phyloP scores from a whole-genome alignment of 2,888 invertebrate genomes.

The Bibio marci region DNA sequence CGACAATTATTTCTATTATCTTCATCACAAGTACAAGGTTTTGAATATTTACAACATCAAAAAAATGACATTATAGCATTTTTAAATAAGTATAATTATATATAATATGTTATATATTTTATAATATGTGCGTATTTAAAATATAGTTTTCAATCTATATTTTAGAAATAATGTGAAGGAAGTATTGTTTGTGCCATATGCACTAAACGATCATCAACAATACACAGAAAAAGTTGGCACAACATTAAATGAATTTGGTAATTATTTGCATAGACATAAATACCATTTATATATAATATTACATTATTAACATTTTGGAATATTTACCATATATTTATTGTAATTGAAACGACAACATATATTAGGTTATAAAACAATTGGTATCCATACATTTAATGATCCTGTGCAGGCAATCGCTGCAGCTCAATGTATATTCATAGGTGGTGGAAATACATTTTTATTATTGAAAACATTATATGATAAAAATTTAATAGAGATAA shows the following conservation, averaged over 20 bases:
- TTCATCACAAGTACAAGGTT: conserved; percentile 51
- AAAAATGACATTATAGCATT: conserved; percentile 42
- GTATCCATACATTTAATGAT: conserved; percentile 43
- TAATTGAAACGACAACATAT: not conserved
- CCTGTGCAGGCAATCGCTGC: conserved; percentile 36
- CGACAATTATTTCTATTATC: conserved; percentile 46
- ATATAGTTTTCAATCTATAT: conserved; percentile 10
- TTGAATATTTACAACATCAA: conserved; percentile 46
- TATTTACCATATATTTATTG: not conserved
- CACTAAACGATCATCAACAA: conserved; percentile 43
- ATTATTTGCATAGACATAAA: no score
- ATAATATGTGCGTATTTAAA: not conserved
- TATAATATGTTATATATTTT: not conserved
- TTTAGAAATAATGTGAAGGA: conserved; percentile 44
- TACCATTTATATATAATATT: no score
- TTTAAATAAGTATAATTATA: conserved; percentile 35
- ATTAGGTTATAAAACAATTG: conserved; percentile 38
- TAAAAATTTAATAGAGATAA: conserved; percentile 40
- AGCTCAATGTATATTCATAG: conserved; percentile 56
- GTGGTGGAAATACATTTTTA: conserved; percentile 68
- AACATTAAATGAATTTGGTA: conserved; percentile 44
- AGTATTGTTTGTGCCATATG: conserved; percentile 60
- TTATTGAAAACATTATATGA: conserved; percentile 54
- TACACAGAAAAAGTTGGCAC: conserved; percentile 43
- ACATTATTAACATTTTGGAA: conserved; percentile 7